These are phyloP conservation scores for Brachyistius frenatus DNA, from an alignment of 2,113 vertebrate genomes.

Conservation along the genomic window DNA sequence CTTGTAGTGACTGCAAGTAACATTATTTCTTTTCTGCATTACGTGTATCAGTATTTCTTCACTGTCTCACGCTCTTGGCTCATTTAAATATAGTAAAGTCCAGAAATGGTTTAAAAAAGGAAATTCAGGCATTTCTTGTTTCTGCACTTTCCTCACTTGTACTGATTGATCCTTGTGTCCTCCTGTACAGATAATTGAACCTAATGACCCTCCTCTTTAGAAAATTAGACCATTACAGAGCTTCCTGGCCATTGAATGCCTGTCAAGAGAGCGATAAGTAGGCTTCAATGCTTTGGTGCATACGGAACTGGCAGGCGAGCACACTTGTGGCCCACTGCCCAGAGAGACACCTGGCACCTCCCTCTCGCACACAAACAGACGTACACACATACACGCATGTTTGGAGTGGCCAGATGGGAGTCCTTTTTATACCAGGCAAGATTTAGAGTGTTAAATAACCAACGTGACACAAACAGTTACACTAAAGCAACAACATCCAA, in stretches of 20 bases:
- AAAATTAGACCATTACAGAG: conserved; percentile 38
- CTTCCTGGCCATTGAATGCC: conserved; percentile 29
- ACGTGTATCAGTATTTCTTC: background rate
- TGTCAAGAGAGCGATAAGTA: conserved; percentile 46
- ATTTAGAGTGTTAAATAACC: conserved; percentile 46
- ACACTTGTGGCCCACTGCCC: conserved; percentile 64
- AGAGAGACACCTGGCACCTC: conserved; percentile 64
- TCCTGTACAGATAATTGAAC: background rate
- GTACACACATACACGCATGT: background rate
- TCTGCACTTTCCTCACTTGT: background rate
- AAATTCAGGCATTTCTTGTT: background rate
- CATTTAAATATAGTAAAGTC: background rate
- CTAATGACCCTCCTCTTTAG: conserved; percentile 26
- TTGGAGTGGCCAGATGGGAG: conserved; percentile 53
- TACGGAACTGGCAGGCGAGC: conserved; percentile 49
- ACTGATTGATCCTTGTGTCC: background rate
- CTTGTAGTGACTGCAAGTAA: background rate
- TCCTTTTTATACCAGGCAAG: conserved; percentile 31
- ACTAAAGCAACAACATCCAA: conserved; percentile 42
- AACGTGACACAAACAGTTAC: conserved; percentile 35
- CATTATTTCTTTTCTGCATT: conserved; percentile 8
- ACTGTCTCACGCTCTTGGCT: background rate
- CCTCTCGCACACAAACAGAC: conserved; percentile 29
- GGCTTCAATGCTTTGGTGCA: conserved; percentile 46
- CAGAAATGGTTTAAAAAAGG: background rate